These are phyloP conservation scores for Urechis unicinctus DNA, from an alignment of 2,888 invertebrate species.

Conservation along the genomic window DNA sequence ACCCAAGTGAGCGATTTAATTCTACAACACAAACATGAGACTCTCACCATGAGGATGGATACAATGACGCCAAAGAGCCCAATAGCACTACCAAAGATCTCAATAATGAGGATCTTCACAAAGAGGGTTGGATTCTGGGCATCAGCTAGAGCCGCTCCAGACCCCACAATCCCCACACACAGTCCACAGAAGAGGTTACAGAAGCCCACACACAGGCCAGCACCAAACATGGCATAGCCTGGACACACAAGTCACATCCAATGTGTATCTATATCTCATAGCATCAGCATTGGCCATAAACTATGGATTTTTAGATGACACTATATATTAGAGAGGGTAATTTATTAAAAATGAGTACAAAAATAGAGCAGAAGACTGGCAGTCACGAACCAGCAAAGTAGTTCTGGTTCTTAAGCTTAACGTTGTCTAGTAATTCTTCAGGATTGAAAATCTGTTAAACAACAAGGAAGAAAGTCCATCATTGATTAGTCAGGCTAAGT, in stretches of 20 bases:
- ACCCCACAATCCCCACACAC: constrained; percentile 95
- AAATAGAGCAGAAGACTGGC: neutral
- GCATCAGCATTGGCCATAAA: too few relatives aligned
- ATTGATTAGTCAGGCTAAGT: too few relatives aligned
- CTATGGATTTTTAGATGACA: too few relatives aligned
- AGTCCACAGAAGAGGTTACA: constrained; percentile 94
- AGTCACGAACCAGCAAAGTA: neutral
- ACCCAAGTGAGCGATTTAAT: too few relatives aligned
- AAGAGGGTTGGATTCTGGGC: constrained; percentile 94
- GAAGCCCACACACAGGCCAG: constrained; percentile 88
- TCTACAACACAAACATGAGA: too few relatives aligned
- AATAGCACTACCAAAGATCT: constrained; percentile 98
- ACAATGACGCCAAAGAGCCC: constrained; percentile 98
- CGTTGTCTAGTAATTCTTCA: neutral
- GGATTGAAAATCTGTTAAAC: neutral
- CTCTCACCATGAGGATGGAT: constrained; percentile 65
- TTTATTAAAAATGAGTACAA: neutral
- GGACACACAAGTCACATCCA: too few relatives aligned
- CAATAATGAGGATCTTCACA: constrained; percentile 96
- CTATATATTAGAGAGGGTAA: too few relatives aligned
- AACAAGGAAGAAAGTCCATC: too few relatives aligned
- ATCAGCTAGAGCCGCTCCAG: constrained; percentile 95
- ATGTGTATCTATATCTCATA: too few relatives aligned
- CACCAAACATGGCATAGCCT: constrained; percentile 93
- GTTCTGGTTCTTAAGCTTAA: neutral